Evolutionary conservation across 2,888 invertebrate species (phyloP), one percentile per base, ranked within the genome.

Genomic region (Eupithecia subfuscata): DNA sequence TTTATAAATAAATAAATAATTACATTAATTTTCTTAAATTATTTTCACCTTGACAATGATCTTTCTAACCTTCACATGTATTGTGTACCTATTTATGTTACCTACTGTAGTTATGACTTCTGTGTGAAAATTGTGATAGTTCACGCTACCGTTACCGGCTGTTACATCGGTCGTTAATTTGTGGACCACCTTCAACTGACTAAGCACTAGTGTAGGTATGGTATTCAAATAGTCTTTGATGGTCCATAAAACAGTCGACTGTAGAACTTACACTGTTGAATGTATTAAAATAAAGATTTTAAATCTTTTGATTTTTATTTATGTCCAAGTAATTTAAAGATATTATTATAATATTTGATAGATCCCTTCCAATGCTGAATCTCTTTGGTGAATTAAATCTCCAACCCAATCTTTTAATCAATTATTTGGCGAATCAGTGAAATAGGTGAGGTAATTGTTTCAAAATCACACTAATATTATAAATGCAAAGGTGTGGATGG

Each of bases 91-190:
- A 56, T 56, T 56, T 56, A 56, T 56, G 22, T 56, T 22, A 7
- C 56, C 56, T 25, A 60, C 22, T 5, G 60, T 25, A 60, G 60
- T 60, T 6, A 84, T 89, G 89, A 84, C 84, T 81, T 81, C 83
- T 79, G 78, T 81, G 80, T 92, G 92, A 91, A 90, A 91, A 91
- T 91, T 90, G 82, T 45, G 71, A 69, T 74, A 73, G 68, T 65
- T 68, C 70, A 70, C 60, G 68, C 68, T 76, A 70, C 76, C 70
- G 70, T 76, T 76, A 75, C 81, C 74, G 70, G 73, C 65, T 60
- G 73, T 70, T 76, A 76, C 45, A 73, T 71, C 69, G 69, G 67
- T 40, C 43, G 43, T n/a, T 67, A 40, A 22, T 67, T 40, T 64
- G 64, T 64, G 64, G 64, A 64, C 18, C 9, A 9, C 34, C 9